Evolutionary conservation across 35 echinoderm and acorn worm genomes (phyloP).

Genomic region (Heliocidaris tuberculata): DNA sequence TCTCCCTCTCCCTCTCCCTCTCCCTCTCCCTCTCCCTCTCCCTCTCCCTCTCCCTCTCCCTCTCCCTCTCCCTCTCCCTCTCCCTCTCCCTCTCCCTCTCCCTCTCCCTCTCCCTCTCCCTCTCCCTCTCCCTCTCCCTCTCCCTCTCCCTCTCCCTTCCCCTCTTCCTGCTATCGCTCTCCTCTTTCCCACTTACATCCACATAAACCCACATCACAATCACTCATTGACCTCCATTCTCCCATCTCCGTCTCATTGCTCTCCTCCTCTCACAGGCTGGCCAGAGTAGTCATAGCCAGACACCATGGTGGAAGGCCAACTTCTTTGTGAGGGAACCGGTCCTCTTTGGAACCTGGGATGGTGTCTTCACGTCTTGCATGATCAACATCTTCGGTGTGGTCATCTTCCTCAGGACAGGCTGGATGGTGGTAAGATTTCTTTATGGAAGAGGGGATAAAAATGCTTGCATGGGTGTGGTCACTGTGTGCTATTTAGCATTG

Average conservation of each 20-base stretch:
- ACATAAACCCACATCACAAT: too few relatives aligned
- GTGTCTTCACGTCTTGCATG: slow-evolving; percentile 99
- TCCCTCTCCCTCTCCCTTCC: neutral
- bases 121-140: neutral
- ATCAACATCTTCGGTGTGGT: slow-evolving; percentile 99
- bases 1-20: too few relatives aligned
- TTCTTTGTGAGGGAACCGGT: slow-evolving; percentile 97
- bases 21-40: too few relatives aligned
- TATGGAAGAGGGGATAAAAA: neutral
- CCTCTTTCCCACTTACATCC: neutral
- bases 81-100: neutral
- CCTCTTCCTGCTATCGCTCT: neutral
- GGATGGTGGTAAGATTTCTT: slow-evolving; percentile 90
- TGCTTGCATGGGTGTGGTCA: too few relatives aligned
- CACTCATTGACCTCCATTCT: too few relatives aligned
- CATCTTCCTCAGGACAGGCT: slow-evolving; percentile 96
- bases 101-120: neutral
- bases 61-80: too few relatives aligned
- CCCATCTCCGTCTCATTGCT: too few relatives aligned
- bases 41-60: too few relatives aligned
- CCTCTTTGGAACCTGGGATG: slow-evolving; percentile 99
- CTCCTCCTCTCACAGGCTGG: slow-evolving; percentile 17
- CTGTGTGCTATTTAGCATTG: too few relatives aligned
- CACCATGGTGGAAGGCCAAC: slow-evolving; percentile 99
- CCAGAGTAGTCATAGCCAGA: slow-evolving; percentile 55